Base-by-base conservation (phyloP, 2,113 vertebrate species). In the Papio anubis region DNA sequence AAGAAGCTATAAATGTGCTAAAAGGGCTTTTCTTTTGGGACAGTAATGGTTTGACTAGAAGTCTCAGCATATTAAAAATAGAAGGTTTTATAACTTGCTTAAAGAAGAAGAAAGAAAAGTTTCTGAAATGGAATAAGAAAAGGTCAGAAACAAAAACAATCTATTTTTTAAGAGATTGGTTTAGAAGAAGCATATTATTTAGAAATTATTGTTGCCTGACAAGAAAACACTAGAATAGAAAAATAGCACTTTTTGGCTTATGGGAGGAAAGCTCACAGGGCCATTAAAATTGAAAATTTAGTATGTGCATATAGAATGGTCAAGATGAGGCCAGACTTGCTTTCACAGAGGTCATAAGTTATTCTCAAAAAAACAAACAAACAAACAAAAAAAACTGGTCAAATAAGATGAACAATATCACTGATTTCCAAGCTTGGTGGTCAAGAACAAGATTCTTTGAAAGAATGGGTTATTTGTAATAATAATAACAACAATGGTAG, bases 151-250 rank as follows among this genome's bases (percentile, higher is more conserved):
- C 20, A 84, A 82, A 96, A 97, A 50, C 21, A 66, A 90, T 61
- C 32, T 72, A 57, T 59, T 93, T 91, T 66, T 70, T 66, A 95
- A 75, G 75, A 43, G 0, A 57, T 68, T 88, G 48, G 8, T 93
- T 94, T 91, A 79, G 72, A 89, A 92, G 59, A 38, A 21, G 10
- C 21, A 83, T 93, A 93, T 96, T 80, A 76, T 61, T 88, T 76
- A 88, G 78, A 93, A 72, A 97, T n/a, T 43, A 88, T 48, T 93
- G 11, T 50, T 93, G 75, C n/a, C 43, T 96, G 73, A 48, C 48
- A 92, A 92, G 68, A 96, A 90, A 88, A 81, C 10, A 81, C 17
- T 81, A 48, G 50, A 89, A 48, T 55, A 83, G 52, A 83, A 82
- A 86, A 92, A 43, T 1, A 75, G 17, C 16, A 72, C 14, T 52